Conservation (phyloP, 2,888 invertebrate species). For the Therioaphis trifolii region DNA sequence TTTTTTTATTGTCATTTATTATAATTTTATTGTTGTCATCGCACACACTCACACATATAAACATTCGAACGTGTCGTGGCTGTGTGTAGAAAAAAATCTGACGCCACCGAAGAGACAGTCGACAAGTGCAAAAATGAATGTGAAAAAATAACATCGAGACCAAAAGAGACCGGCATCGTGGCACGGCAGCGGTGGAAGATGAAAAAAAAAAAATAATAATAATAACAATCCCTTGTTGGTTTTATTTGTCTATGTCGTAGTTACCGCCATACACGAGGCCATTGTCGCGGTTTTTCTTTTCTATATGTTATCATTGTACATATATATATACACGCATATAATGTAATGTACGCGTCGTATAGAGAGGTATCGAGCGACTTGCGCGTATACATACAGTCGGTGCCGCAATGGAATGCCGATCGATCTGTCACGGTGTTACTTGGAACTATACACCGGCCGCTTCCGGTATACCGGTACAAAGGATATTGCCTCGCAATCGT, state of each 20-base stretch:
- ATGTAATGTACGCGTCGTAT: too few species aligned
- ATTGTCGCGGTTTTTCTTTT: conserved; percentile 42
- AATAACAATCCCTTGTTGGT: not conserved
- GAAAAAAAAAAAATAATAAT: not conserved
- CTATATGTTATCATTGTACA: not conserved
- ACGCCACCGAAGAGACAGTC: not conserved
- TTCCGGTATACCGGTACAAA: conserved; percentile 36
- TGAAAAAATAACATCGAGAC: not conserved
- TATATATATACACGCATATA: not conserved
- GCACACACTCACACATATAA: not conserved
- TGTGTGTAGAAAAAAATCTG: not conserved
- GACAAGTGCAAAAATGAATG: not conserved
- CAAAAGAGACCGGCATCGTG: too few species aligned
- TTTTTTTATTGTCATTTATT: not conserved
- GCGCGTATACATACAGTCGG: too few species aligned
- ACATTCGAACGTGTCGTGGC: not conserved
- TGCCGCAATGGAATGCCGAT: conserved; percentile 33
- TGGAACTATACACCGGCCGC: conserved; percentile 22
- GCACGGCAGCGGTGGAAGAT: too few species aligned
- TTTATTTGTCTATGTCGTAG: not conserved
- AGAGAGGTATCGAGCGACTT: too few species aligned
- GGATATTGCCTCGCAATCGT: conserved; percentile 42
- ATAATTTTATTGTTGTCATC: not conserved
- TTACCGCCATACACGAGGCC: not conserved
- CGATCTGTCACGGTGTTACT: conserved; percentile 53